Base-by-base conservation (phyloP, 2,888 invertebrate species). In the Clitarchus hookeri region DNA sequence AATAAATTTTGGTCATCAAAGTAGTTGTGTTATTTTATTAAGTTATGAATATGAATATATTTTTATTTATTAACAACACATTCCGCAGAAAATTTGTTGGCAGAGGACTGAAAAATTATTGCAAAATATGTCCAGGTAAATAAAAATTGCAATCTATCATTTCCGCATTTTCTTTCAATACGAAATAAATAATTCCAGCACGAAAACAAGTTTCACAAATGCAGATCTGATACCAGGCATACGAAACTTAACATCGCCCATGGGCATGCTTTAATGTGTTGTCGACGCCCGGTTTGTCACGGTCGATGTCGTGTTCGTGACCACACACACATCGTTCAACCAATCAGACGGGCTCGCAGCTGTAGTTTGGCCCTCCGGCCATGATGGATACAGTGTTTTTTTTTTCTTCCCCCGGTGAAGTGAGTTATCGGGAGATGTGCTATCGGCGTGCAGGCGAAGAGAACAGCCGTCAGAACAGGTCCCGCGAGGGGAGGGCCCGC, bases 361-460 rank as follows among this genome's bases (percentile, higher is more conserved):
- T 48, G 48, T 11, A 48, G 48, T 48, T 16, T 11, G 48, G 48
- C 12, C 48, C 48, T 48, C 48, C 48, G 48, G 48, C 48, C 48
- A 48, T 48, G 48, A 16, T 65, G 65, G 23, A 65, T 19, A 19
- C 6, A 8, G 53, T 16, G 53, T 19, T 53, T n/a, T 12, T 65
- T 65, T 19, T 19, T 19, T n/a, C 12, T 65, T n/a, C 23, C 65
- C n/a, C 65, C 65, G n/a, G 16, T 9, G 65, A 65, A 65, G 65
- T 65, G 65, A 65, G 65, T 65, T 65, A 65, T 65, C 65, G 65
- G 65, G 65, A 65, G 65, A 65, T n/a, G 65, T 65, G 65, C 65
- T 65, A 65, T 65, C 65, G 65, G 16, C 65, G 65, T 65, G 65
- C 48, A 48, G 48, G 48, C 6, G 48, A 48, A 48, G 48, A 65